Evolutionary conservation across 2,113 vertebrate species (phyloP), one percentile per base, ranked within the genome.

Genomic region (Edolisoma coerulescens): DNA sequence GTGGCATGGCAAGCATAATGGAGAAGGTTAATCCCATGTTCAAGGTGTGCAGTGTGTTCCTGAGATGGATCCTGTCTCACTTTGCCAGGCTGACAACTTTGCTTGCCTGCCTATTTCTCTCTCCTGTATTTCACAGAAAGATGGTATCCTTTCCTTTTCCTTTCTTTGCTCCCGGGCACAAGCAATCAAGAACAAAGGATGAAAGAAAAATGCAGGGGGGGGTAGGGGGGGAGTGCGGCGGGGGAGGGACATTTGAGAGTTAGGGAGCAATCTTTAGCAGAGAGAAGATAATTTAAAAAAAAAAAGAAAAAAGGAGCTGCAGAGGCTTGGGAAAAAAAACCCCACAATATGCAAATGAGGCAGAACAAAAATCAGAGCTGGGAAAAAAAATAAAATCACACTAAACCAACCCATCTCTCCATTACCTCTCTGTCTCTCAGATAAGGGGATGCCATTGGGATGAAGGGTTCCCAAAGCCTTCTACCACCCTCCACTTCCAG

Each of bases 181-280:
- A 97, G 95, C 95, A 95, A 97, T 95, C 88, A 95, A 92, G 96
- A 96, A 96, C 93, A 97, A 96, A 97, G 89, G 95, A 96, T 95
- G 95, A 97, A 97, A 96, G 97, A 92, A 93, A 91, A 95, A 95
- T 88, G 94, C 81, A 49, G 71, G 56, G 71, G 86, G 82, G 64
- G 57, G n/a, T 14, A 50, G 63, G 54, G 85, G 54, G 85, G 64
- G 54, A 73, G 71, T 15, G 89, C 84, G 76, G 95, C 7, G 65
- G 92, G 87, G 90, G 90, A 93, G 92, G 94, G 91, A 93, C 95
- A 95, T 97, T 95, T 94, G 95, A 96, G 94, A 96, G 91, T 92
- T 96, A 96, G 83, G 91, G 73, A 97, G 95, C 78, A 90, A 93
- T 96, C 95, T 96, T 94, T 84, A 93, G 93, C 65, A 91, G 94